A percentile compares a stretch with the other conserved stretches of the same genome.
These are phyloP conservation scores for Ophioderma brevispina DNA, from an alignment of 35 echinoderm and acorn worm genomes.

Conservation along the genomic window DNA sequence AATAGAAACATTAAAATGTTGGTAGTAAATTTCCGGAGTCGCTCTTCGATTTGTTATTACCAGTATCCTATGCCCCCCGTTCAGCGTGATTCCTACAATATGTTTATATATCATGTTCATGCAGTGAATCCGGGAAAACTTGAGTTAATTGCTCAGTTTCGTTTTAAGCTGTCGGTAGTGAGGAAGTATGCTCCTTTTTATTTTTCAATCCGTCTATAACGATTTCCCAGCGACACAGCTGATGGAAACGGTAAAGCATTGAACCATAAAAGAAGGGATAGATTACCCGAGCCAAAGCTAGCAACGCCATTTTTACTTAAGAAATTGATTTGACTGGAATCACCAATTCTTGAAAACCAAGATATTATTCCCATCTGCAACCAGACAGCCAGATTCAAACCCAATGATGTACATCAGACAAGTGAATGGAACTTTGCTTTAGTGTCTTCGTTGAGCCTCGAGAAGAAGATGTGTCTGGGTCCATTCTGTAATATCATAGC, in stretches of 20 bases:
- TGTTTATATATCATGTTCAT: too few relatives aligned
- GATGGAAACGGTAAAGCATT: background rate
- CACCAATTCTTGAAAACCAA: background rate
- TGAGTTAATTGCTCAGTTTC: too few relatives aligned
- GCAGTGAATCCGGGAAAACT: too few relatives aligned
- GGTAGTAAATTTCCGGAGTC: too few relatives aligned
- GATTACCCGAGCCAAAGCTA: background rate
- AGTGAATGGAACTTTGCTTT: background rate
- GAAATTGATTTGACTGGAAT: background rate
- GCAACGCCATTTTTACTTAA: background rate
- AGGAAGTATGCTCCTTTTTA: too few relatives aligned
- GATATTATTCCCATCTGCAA: background rate
- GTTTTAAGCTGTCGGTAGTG: too few relatives aligned
- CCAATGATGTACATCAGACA: background rate
- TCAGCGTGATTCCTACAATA: too few relatives aligned
- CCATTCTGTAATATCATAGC: background rate
- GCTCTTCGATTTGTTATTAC: too few relatives aligned
- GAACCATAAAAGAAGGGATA: background rate
- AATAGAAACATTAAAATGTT: too few relatives aligned
- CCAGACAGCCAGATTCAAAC: background rate
- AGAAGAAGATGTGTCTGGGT: background rate
- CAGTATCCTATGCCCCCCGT: too few relatives aligned
- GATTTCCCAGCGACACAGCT: background rate
- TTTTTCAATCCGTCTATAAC: background rate
- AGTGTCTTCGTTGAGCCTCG: background rate